phyloP scores from a whole-genome alignment of 2,113 vertebrate species.

The Microcebus tavaratra region DNA sequence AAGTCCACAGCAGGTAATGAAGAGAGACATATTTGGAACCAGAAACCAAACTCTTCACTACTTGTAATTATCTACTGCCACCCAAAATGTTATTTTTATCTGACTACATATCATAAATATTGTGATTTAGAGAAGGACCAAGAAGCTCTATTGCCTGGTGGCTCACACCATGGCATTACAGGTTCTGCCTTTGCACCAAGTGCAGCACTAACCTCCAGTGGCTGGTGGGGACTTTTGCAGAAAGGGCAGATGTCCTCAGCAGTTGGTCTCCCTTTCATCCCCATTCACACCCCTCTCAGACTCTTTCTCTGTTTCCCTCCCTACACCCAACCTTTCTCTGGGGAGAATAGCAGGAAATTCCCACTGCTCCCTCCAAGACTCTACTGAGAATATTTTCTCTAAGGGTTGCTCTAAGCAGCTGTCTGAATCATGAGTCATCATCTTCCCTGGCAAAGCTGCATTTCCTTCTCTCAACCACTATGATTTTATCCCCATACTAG shows the following conservation, averaged over 20 bases:
- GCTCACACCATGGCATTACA: neutral
- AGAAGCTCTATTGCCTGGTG: neutral
- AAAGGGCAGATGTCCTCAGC: neutral
- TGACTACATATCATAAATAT: neutral
- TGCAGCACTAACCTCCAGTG: neutral
- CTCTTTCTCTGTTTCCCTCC: neutral
- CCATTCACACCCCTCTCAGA: neutral
- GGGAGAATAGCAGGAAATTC: constrained; percentile 19
- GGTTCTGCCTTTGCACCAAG: neutral
- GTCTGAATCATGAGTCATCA: constrained; percentile 31
- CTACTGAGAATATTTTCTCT: neutral
- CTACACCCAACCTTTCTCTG: neutral
- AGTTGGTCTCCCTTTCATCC: neutral
- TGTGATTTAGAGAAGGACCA: neutral
- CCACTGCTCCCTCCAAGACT: neutral
- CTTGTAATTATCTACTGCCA: neutral
- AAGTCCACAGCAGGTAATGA: neutral
- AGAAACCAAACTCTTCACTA: neutral
- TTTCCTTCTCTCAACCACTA: constrained; percentile 23
- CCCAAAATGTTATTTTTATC: neutral
- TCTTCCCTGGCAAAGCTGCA: neutral
- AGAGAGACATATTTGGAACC: neutral
- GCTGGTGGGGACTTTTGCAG: too few relatives aligned
- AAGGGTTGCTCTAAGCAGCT: neutral
- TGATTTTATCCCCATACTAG: neutral